These are phyloP conservation scores for Drosophila rellima DNA, from an alignment of 2,888 invertebrate species.

Conservation along the genomic window DNA sequence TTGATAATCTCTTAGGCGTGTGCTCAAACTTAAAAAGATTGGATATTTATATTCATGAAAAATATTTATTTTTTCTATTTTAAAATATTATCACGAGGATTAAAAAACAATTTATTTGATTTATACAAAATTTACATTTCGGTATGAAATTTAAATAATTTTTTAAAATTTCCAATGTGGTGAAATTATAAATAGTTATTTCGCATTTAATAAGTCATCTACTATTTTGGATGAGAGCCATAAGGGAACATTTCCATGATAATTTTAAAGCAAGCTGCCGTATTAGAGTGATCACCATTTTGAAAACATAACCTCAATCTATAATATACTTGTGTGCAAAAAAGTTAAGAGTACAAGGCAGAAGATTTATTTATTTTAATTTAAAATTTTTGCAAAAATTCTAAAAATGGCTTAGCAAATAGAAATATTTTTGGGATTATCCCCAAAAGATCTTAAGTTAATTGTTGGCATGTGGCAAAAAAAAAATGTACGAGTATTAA, in stretches of 20 bases:
- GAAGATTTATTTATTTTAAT: not conserved
- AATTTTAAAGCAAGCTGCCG: conserved; percentile 11
- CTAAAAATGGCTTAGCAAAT: conserved; percentile 7
- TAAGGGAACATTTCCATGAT: not conserved
- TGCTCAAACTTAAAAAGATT: conserved; percentile 18
- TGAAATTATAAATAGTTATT: not conserved
- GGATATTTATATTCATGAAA: not conserved
- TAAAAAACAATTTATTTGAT: not conserved
- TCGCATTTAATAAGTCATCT: not conserved
- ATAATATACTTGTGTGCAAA: conserved; percentile 23
- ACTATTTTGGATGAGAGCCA: not conserved
- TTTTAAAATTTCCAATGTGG: not conserved
- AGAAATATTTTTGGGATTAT: conserved; percentile 9
- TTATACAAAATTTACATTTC: not conserved
- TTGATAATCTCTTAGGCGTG: conserved; percentile 16
- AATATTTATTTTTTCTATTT: not conserved
- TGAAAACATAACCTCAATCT: conserved; percentile 45
- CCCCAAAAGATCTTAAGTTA: not conserved
- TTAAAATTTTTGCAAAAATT: conserved; percentile 8
- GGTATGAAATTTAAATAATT: not conserved
- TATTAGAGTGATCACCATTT: conserved; percentile 24
- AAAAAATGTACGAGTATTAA: conserved; percentile 28
- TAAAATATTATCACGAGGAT: not conserved
- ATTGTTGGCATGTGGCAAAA: conserved; percentile 19
- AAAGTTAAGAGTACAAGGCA: conserved; percentile 15